phyloP scores from a whole-genome alignment of 2,888 invertebrate genomes.

The Chrysotoxum bicinctum region DNA sequence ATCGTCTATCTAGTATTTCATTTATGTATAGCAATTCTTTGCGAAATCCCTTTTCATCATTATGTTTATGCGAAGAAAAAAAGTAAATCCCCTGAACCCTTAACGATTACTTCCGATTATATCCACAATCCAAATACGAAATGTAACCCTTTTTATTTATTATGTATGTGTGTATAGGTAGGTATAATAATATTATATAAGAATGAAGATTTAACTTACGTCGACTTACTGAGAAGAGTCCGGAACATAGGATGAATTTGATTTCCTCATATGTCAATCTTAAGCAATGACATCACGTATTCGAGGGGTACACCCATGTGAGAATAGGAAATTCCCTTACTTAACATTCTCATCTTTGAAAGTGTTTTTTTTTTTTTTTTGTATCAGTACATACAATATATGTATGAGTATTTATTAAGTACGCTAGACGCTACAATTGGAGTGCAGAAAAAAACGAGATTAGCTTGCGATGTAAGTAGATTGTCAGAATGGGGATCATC shows the following conservation, averaged over 20 bases:
- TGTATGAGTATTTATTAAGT: background rate
- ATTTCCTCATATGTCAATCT: constrained; percentile 68
- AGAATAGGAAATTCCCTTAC: constrained; percentile 63
- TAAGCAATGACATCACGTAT: constrained; percentile 57
- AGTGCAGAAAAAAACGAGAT: constrained; percentile 3
- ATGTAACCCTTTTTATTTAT: constrained; percentile 10
- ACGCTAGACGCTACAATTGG: background rate
- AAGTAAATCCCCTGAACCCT: constrained; percentile 6
- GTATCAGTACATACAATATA: background rate
- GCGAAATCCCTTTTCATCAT: constrained; percentile 6
- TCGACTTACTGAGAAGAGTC: constrained; percentile 25
- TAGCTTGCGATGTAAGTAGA: constrained; percentile 8
- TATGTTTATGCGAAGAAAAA: background rate
- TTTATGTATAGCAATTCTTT: constrained; percentile 1
- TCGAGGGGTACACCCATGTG: constrained; percentile 40
- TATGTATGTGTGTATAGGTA: background rate
- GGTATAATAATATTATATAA: background rate
- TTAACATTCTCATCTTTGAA: constrained; percentile 36
- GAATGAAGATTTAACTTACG: constrained; percentile 14
- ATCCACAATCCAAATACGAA: background rate
- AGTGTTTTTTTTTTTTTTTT: constrained; percentile 16
- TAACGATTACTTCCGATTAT: constrained; percentile 30
- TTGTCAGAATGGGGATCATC: constrained; percentile 48
- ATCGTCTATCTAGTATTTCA: constrained; percentile 2
- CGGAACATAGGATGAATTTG: constrained; percentile 63